Evolutionary conservation across 1,140 invertebrate genomes (phyloP), one percentile per base, ranked within the genome.

Genomic region (Calycopis cecrops): DNA sequence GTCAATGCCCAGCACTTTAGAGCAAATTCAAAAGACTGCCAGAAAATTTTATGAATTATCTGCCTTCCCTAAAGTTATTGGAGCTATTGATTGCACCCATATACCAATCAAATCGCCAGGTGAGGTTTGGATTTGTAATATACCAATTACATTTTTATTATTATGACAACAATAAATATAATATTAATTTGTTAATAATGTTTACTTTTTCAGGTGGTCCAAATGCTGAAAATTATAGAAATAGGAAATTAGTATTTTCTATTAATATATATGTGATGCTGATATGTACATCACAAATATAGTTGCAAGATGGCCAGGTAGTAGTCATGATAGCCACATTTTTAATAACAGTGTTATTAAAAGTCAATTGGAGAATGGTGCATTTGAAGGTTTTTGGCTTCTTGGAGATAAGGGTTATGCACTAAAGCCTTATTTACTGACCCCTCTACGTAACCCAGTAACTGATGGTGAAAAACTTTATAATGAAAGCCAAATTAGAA

Each of bases 221-320:
- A 11, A 35, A 38, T 11, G 16, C 44, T 35, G 33, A 51, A 10
- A 1, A 33, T 9, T 52, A 47, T 10, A 3, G 56, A 18, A 57
- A 57, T 34, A 14, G 12, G 12, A 51, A 57, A 28, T 38, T 38
- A 35, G 35, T 48, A 14, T 57, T 57, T 35, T 57, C 55, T 1
- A 10, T 57, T 0, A 57, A 57, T 35, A 21, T 57, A n/a, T 60
- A 6, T 53, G 51, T 48, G 17, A 54, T 35, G 21, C 42, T 42
- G 9, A 28, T n/a, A 38, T 60, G 35, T 1, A 35, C 9, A 37
- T 55, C 10, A 12, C 3, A 14, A 40, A 52, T 53, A 18, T 53
- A 14, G 50, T 59, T 12, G 47, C 37, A 18, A 17, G 28, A 17
- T 59, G 57, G 56, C 57, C 52, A 6, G 57, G 57, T 4, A 50